Conservation (phyloP, 2,113 vertebrate genomes). For the Pluvialis apricaria region DNA sequence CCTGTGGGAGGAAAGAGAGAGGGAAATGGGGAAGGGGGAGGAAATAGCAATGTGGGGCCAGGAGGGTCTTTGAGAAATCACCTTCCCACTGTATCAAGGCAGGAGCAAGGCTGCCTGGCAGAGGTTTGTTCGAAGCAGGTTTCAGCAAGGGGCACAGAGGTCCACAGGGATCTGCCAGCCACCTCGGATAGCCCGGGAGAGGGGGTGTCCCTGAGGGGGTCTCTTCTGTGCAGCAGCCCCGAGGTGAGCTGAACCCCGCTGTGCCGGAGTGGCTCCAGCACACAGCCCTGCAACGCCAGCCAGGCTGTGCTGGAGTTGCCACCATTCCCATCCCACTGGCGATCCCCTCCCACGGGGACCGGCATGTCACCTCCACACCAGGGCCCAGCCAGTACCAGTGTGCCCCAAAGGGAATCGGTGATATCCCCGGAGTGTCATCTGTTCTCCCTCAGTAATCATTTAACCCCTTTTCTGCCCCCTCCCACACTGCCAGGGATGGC, state of each 20-base stretch:
- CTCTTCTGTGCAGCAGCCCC: neutral
- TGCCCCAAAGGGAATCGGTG: neutral
- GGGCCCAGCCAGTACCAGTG: too few relatives aligned
- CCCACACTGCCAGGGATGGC: neutral
- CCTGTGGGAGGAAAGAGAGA: neutral
- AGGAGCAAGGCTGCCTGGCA: neutral
- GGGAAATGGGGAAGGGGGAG: neutral
- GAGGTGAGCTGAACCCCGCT: accelerated
- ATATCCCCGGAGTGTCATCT: neutral
- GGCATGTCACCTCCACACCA: neutral
- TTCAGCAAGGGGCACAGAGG: neutral
- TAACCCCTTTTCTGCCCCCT: neutral
- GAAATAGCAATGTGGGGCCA: neutral
- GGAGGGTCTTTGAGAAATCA: neutral
- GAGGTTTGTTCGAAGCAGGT: neutral
- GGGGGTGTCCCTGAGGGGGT: neutral
- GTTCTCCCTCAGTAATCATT: neutral
- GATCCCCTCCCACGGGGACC: neutral
- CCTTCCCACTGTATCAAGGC: accelerated
- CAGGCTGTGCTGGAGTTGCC: neutral
- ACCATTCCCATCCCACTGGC: neutral
- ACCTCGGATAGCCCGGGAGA: neutral
- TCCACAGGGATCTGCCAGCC: accelerated
- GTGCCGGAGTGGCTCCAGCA: accelerated
- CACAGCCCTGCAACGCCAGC: accelerated